Percentiles rank a stretch among this genome's conserved stretches.
These are phyloP conservation scores for Brachionus sp. DNA, from an alignment of 1,140 invertebrate species.

Conservation along the genomic window DNA sequence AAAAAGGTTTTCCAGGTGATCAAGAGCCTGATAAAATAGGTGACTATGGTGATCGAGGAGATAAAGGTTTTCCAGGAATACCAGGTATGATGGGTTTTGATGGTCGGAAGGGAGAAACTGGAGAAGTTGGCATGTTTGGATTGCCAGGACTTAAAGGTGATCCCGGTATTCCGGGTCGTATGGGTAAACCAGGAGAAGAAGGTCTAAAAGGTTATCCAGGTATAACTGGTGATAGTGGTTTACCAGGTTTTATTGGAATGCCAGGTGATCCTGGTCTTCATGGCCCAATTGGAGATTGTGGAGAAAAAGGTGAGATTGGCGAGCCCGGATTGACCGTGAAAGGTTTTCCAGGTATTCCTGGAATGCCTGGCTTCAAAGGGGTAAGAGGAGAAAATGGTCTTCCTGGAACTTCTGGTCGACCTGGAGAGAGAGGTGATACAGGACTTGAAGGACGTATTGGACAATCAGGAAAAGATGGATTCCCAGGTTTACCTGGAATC, in stretches of 20 bases:
- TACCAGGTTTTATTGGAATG: neutral
- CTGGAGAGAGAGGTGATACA: neutral
- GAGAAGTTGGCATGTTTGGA: neutral
- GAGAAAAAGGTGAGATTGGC: slow-evolving; percentile 9
- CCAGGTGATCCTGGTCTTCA: neutral
- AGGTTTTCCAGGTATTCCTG: neutral
- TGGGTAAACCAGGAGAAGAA: neutral
- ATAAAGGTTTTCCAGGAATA: neutral
- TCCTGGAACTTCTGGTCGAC: neutral
- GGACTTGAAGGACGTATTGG: neutral
- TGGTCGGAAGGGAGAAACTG: slow-evolving; percentile 26
- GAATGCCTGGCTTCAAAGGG: neutral
- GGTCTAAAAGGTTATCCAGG: slow-evolving; percentile 30
- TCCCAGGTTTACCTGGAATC: neutral
- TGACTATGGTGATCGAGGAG: neutral
- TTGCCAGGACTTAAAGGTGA: neutral
- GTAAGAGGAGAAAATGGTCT: slow-evolving; percentile 6
- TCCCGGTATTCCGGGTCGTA: neutral
- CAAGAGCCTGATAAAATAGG: neutral
- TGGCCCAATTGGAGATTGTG: neutral
- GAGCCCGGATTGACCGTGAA: neutral
- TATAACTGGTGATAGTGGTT: neutral
- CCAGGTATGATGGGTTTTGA: slow-evolving; percentile 2
- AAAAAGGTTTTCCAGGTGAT: slow-evolving; percentile 31
- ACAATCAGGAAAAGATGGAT: neutral